These are phyloP conservation scores for Anhinga anhinga DNA, from an alignment of 2,113 vertebrate species.

Conservation along the genomic window DNA sequence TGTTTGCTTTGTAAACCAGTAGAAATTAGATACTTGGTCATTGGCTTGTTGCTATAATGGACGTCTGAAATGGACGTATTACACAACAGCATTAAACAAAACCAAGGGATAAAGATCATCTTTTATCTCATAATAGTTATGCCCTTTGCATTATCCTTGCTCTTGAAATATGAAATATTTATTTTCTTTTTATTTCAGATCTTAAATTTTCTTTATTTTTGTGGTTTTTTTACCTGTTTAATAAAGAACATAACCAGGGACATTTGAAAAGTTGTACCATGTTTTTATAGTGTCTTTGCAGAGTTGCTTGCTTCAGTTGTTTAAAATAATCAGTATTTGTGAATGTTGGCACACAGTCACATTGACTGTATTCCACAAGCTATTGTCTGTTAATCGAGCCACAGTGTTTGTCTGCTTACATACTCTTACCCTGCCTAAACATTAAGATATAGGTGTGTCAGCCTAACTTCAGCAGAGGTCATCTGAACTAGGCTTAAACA, in stretches of 20 bases:
- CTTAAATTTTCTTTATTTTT: not conserved
- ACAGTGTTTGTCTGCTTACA: not conserved
- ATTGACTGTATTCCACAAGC: not conserved
- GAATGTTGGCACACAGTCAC: not conserved
- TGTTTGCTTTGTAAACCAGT: not conserved
- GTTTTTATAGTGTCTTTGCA: not conserved
- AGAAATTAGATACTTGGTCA: not conserved
- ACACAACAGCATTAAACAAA: not conserved
- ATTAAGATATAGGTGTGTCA: not conserved
- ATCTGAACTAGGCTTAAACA: not conserved
- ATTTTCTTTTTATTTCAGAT: not conserved
- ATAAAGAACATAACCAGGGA: not conserved
- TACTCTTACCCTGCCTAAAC: not conserved
- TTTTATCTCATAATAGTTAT: not conserved
- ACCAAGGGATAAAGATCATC: too few species aligned
- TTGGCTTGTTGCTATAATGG: not conserved
- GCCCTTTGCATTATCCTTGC: not conserved
- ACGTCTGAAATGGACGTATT: not conserved
- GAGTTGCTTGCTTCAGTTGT: not conserved
- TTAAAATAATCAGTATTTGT: not conserved
- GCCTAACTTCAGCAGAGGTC: not conserved
- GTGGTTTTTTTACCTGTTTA: not conserved
- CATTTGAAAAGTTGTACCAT: not conserved
- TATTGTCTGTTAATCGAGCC: not conserved
- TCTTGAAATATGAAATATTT: not conserved